phyloP scores from a whole-genome alignment of 1,140 invertebrate genomes.

The Drosophila aff. region DNA sequence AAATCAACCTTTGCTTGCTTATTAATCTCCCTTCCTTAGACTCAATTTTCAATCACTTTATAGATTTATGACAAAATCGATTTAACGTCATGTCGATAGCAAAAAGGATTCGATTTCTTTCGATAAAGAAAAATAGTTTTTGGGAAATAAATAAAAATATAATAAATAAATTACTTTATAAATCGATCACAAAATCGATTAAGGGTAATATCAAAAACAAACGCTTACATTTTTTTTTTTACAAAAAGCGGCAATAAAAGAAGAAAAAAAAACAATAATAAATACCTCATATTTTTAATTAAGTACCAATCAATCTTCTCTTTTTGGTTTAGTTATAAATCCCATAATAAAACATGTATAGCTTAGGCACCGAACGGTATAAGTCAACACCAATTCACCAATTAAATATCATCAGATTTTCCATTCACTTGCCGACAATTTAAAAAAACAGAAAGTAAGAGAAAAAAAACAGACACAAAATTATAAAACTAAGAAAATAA shows the following conservation, averaged over 20 bases:
- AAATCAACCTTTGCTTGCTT: background rate
- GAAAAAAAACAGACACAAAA: background rate
- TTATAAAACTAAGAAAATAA: background rate
- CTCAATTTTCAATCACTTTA: too few species aligned
- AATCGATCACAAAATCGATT: background rate
- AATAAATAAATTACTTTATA: background rate
- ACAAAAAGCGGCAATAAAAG: too few species aligned
- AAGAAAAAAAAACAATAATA: too few species aligned
- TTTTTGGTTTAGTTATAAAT: background rate
- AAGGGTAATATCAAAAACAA: too few species aligned
- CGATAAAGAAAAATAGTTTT: background rate
- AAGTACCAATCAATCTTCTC: background rate
- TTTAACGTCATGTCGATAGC: background rate
- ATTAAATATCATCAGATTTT: constrained; percentile 17
- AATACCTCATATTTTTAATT: too few species aligned
- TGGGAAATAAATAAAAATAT: too few species aligned
- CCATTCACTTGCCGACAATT: constrained; percentile 13
- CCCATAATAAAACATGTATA: background rate
- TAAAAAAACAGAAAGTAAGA: constrained; percentile 5
- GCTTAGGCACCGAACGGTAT: background rate
- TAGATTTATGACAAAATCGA: background rate
- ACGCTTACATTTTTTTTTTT: too few species aligned
- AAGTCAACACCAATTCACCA: background rate
- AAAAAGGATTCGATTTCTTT: background rate
- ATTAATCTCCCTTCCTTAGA: background rate